Conservation (phyloP, 2,113 vertebrate species). For the Haliaeetus leucogaster region DNA sequence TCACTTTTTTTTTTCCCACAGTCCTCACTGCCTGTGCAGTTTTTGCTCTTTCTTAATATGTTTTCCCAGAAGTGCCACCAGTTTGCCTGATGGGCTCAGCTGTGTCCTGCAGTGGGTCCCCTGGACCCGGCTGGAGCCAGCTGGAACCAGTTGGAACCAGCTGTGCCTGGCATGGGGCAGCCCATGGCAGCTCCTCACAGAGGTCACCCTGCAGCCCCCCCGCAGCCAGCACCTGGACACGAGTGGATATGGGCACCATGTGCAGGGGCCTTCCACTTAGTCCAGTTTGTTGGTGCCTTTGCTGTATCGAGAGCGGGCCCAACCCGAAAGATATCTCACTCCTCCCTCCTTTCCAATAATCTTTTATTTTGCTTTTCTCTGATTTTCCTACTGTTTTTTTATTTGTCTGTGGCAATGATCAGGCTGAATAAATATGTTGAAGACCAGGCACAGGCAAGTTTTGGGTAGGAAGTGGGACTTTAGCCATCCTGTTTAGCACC, state of each 20-base stretch:
- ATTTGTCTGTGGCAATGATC: not conserved
- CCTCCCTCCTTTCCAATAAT: not conserved
- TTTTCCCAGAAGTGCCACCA: not conserved
- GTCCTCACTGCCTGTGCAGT: not conserved
- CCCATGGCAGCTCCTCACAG: too few relatives aligned
- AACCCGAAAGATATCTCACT: not conserved
- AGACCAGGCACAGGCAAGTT: not conserved
- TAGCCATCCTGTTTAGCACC: not conserved
- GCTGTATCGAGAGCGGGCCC: not conserved
- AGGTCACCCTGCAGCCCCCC: not conserved
- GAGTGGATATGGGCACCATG: accelerated
- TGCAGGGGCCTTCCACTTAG: not conserved
- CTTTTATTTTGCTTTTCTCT: not conserved
- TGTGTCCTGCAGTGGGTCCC: not conserved
- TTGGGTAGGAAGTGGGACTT: not conserved
- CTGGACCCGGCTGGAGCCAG: not conserved
- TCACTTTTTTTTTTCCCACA: not conserved
- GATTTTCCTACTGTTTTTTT: not conserved
- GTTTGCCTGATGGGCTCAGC: not conserved
- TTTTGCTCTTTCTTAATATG: not conserved
- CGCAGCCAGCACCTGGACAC: not conserved
- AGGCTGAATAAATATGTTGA: not conserved
- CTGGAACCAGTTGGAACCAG: not conserved
- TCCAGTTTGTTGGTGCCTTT: not conserved
- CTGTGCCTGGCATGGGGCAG: not conserved